phyloP scores from a whole-genome alignment of 2,797 vertebrate species.

The Lepus oiostolus region DNA sequence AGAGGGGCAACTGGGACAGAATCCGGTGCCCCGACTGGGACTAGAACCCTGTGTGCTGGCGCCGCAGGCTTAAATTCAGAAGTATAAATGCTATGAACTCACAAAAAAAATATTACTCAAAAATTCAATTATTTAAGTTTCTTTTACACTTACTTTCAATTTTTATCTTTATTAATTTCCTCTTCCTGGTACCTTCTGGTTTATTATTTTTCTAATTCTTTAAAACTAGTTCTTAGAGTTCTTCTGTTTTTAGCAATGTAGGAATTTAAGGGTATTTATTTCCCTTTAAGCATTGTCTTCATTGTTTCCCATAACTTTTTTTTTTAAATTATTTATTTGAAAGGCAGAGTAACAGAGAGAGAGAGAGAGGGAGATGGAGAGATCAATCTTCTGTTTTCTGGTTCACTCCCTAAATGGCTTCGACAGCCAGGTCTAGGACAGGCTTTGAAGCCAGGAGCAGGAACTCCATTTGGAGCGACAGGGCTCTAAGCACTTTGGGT shows the following conservation, averaged over 20 bases:
- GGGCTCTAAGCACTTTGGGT: no score
- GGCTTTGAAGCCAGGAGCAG: no score
- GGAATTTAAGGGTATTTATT: slow-evolving; percentile 55
- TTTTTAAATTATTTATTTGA: no score
- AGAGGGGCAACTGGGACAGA: no score
- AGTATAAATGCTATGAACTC: slow-evolving; percentile 37
- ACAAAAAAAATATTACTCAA: slow-evolving; percentile 30
- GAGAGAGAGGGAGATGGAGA: no score
- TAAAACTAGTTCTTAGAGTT: slow-evolving; percentile 44
- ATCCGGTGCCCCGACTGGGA: no score
- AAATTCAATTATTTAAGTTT: slow-evolving; percentile 50
- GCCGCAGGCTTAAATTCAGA: slow-evolving; percentile 1
- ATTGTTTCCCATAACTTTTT: slow-evolving; percentile 35
- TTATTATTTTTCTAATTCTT: slow-evolving; percentile 64
- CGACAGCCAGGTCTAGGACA: no score
- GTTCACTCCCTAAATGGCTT: no score
- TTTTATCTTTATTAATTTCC: slow-evolving; percentile 54
- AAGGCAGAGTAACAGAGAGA: no score
- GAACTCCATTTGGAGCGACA: no score
- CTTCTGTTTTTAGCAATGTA: slow-evolving; percentile 40
- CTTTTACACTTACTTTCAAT: slow-evolving; percentile 22
- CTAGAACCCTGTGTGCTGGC: no score
- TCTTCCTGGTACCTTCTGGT: slow-evolving; percentile 32
- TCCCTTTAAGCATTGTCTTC: slow-evolving; percentile 56
- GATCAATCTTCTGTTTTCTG: no score